Conservation (phyloP, 2,113 vertebrate genomes). For the Ailurus styani region DNA sequence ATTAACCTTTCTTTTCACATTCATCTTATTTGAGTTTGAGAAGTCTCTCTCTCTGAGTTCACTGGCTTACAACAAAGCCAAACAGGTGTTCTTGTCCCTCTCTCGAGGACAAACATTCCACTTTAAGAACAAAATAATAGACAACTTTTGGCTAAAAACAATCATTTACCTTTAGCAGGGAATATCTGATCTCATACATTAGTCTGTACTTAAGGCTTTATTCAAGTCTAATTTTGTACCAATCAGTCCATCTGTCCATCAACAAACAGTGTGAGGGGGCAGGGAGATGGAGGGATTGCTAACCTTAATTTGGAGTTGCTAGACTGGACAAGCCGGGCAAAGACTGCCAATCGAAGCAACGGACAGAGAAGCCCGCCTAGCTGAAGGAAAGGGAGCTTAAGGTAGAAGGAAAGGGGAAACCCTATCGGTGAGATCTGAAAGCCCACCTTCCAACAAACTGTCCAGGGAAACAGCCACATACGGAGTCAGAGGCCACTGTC, state of each 20-base stretch:
- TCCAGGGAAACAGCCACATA: neutral
- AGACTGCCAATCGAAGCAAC: neutral
- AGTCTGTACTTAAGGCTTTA: neutral
- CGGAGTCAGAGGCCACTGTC: neutral
- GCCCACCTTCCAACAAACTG: neutral
- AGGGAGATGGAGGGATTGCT: neutral
- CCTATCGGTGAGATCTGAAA: neutral
- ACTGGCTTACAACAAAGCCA: neutral
- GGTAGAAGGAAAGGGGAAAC: neutral
- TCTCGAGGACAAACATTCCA: neutral
- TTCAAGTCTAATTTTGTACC: neutral
- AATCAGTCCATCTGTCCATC: neutral
- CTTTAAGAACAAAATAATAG: slow-evolving; percentile 2
- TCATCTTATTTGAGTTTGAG: neutral
- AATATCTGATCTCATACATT: neutral
- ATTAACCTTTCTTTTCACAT: neutral
- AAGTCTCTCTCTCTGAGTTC: neutral
- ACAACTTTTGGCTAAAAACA: neutral
- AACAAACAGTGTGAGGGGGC: neutral
- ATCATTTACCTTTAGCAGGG: neutral
- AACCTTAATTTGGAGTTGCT: neutral
- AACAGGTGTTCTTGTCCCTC: neutral
- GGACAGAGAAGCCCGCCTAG: neutral
- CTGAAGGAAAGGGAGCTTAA: neutral
- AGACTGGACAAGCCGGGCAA: neutral